A percentile compares a stretch with the other conserved stretches of the same genome.
phyloP scores from a whole-genome alignment of 2,888 invertebrate species.

The Tenthredo amoena region DNA sequence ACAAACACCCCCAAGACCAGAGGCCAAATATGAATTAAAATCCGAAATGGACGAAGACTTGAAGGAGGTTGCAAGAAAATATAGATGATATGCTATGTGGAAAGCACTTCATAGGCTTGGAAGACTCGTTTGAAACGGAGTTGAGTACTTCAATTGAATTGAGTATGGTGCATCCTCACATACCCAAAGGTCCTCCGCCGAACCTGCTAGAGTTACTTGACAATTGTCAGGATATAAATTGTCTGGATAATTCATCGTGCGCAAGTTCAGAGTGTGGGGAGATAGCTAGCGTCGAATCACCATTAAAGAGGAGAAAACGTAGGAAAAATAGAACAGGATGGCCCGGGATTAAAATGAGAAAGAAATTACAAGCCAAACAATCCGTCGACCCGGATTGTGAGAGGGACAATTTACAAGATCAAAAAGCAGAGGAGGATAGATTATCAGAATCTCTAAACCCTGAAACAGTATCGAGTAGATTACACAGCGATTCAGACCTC shows the following conservation, averaged over 20 bases:
- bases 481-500: not conserved
- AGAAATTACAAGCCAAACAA: conserved; percentile 66
- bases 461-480: conserved; percentile 13
- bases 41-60: conserved; percentile 72
- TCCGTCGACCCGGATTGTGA: conserved; percentile 58
- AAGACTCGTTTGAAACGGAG: conserved; percentile 78
- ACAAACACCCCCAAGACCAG: conserved; percentile 58
- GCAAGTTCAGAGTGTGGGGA: conserved; percentile 76
- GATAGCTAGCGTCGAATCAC: conserved; percentile 65
- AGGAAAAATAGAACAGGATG: conserved; percentile 91
- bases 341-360: conserved; percentile 80
- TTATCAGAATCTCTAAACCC: conserved; percentile 25
- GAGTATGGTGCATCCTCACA: conserved; percentile 53
- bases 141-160: conserved; percentile 58
- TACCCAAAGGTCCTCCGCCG: conserved; percentile 68
- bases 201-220: conserved; percentile 74
- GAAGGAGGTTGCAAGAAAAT: conserved; percentile 74
- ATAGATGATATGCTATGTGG: conserved; percentile 78
- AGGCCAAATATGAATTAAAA: conserved; percentile 60
- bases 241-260: conserved; percentile 74
- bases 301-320: conserved; percentile 81
- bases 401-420: conserved; percentile 55
- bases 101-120: conserved; percentile 79
- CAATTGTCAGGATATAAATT: conserved; percentile 70
- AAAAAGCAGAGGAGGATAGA: conserved; percentile 77